Evolutionary conservation across 2,888 invertebrate genomes (phyloP).

Genomic region (Lamellibrachia satsuma): DNA sequence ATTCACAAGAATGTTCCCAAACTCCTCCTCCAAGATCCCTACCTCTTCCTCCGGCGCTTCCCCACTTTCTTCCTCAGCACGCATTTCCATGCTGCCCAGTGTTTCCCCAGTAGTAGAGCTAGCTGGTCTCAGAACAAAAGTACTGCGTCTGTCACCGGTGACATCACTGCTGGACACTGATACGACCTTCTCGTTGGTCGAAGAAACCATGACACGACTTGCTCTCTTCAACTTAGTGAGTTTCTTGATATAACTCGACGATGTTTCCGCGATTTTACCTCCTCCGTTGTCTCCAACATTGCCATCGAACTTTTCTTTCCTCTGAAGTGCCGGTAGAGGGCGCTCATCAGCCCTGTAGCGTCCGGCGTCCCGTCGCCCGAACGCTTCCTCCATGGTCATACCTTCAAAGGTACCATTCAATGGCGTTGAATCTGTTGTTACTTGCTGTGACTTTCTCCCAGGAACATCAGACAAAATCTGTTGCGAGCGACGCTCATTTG

Average conservation of each 20-base stretch:
- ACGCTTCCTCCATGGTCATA: background rate
- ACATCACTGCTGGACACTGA: background rate
- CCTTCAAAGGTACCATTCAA: background rate
- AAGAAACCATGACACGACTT: slow-evolving; percentile 5
- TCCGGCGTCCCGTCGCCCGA: background rate
- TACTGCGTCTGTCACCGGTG: background rate
- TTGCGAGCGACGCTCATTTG: background rate
- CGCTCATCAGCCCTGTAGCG: background rate
- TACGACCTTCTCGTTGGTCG: background rate
- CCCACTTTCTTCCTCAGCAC: background rate
- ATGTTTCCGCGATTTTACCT: background rate
- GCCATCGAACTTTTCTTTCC: background rate
- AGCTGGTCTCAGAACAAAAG: background rate
- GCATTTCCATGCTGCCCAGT: background rate
- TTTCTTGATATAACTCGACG: background rate
- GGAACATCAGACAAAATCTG: background rate
- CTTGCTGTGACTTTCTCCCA: background rate
- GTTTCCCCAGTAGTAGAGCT: background rate
- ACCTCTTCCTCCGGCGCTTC: background rate
- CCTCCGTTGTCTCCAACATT: background rate
- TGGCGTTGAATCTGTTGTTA: background rate
- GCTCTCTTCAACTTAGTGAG: background rate
- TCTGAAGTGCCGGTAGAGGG: background rate
- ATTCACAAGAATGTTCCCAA: background rate
- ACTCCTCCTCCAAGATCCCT: slow-evolving; percentile 14